Evolutionary conservation across 2,797 vertebrate species (phyloP), one percentile per base, ranked within the genome.

Genomic region (Coccyzus lansbergi): DNA sequence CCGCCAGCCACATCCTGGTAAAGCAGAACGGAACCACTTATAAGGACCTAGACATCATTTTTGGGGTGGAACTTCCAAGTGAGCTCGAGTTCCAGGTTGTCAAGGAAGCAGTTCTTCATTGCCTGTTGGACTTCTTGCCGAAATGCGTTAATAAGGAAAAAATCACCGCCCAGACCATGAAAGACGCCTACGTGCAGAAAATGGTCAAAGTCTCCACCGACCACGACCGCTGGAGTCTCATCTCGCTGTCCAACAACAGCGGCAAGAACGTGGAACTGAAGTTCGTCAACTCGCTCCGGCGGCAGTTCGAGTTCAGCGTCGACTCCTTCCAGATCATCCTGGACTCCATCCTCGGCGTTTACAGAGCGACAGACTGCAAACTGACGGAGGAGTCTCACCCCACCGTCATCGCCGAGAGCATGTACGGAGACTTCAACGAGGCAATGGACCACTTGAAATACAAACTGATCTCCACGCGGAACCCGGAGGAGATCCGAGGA

Each of bases 251-350:
- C 52, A 99, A 99, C 97, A 99, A 99, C 96, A 99, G 98, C 0
- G 99, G 99, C 69, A 99, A 99, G 96, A 99, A 99, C 15, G 98
- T 99, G 62, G 99, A 99, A 95, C 97, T 99, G 25, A 99, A 99
- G 95, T 99, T 99, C 7, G 99, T 99, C 75, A 98, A 98, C 92
- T 98, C 98, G 0, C 97, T 99, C 31, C 97, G 98, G 40, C 97
- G 99, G 52, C 99, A 99, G 96, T 99, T 99, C 91, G 99, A 99
- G 97, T 99, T 99, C 93, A 99, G 99, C 2, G 99, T 99, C 4
- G 99, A 99, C 97, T 99, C 99, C 71, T 99, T 99, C 97, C 99
- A 99, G 89, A 99, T 99, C 89, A 97, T 99, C 86, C 97, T 99
- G 94, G 99, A 99, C 95, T 98, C 98, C 56, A 98, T 99, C 68